Percentiles rank a stretch among this genome's conserved stretches.
These are phyloP conservation scores for Cinclus mexicanus DNA, from an alignment of 2,113 vertebrate genomes.

Conservation along the genomic window DNA sequence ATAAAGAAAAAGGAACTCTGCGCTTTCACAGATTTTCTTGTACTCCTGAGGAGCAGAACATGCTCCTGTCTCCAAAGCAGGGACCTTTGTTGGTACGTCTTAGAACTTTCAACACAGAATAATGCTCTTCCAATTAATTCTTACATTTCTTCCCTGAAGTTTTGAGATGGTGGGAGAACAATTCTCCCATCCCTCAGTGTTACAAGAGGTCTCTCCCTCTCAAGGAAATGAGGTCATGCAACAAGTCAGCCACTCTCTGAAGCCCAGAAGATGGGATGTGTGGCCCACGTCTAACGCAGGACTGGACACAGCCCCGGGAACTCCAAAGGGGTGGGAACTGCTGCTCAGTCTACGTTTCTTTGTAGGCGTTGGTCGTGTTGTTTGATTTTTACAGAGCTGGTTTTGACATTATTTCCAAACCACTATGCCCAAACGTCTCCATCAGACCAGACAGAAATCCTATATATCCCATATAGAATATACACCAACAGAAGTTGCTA, in stretches of 20 bases:
- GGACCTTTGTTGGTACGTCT: not conserved
- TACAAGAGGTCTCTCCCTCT: not conserved
- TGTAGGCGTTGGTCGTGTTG: not conserved
- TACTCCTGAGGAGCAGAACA: not conserved
- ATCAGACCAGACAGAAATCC: not conserved
- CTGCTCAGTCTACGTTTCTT: rapidly evolving
- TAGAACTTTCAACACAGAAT: not conserved
- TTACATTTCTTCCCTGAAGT: not conserved
- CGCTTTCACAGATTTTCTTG: not conserved
- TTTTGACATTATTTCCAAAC: not conserved
- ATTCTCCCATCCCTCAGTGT: not conserved
- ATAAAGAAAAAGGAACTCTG: not conserved
- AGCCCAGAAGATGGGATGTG: not conserved
- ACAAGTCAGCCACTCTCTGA: not conserved
- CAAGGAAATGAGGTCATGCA: not conserved
- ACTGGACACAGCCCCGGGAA: not conserved
- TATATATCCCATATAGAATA: too few relatives aligned
- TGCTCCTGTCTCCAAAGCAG: not conserved
- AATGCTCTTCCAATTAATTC: not conserved
- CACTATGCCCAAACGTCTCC: not conserved
- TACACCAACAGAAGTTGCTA: not conserved
- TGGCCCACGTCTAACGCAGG: too few relatives aligned
- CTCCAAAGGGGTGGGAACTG: rapidly evolving
- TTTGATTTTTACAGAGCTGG: not conserved
- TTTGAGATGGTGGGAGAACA: not conserved